phyloP scores from a whole-genome alignment of 2,888 invertebrate species.

The Dynastes tityus region DNA sequence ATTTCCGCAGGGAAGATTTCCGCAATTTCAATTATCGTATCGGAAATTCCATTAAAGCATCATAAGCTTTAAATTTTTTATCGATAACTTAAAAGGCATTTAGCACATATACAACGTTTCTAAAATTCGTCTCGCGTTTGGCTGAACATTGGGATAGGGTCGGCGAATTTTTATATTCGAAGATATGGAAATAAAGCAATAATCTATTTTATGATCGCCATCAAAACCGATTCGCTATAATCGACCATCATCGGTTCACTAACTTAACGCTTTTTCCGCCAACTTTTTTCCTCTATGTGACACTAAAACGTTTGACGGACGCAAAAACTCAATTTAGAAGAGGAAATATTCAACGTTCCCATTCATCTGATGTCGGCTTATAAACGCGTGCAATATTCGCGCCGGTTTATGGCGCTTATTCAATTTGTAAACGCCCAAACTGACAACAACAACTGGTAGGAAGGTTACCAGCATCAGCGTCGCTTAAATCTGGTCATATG shows the following conservation, averaged over 20 bases:
- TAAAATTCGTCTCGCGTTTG: background rate
- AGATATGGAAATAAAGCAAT: constrained; percentile 33
- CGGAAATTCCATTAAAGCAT: background rate
- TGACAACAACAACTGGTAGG: constrained; percentile 9
- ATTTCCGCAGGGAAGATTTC: background rate
- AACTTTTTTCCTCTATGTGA: background rate
- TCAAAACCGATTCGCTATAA: constrained; percentile 24
- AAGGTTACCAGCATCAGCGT: background rate
- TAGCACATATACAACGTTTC: background rate
- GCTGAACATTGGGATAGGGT: background rate
- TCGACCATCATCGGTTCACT: background rate
- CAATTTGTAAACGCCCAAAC: constrained; percentile 36
- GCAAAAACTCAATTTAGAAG: constrained; percentile 35
- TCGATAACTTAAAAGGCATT: background rate
- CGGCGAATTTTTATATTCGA: background rate
- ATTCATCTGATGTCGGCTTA: constrained; percentile 41
- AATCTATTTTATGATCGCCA: constrained; percentile 35
- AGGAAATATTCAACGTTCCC: constrained; percentile 32
- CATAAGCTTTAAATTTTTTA: background rate
- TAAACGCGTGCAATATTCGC: constrained; percentile 14
- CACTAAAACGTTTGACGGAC: constrained; percentile 16
- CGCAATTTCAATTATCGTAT: background rate
- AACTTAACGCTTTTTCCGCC: constrained; percentile 6
- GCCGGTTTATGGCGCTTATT: constrained; percentile 37
- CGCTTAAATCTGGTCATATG: background rate